Percentiles rank a stretch among this genome's conserved stretches.
phyloP scores from a whole-genome alignment of 1,140 invertebrate genomes.

The Leptinotarsa undecemlineata region DNA sequence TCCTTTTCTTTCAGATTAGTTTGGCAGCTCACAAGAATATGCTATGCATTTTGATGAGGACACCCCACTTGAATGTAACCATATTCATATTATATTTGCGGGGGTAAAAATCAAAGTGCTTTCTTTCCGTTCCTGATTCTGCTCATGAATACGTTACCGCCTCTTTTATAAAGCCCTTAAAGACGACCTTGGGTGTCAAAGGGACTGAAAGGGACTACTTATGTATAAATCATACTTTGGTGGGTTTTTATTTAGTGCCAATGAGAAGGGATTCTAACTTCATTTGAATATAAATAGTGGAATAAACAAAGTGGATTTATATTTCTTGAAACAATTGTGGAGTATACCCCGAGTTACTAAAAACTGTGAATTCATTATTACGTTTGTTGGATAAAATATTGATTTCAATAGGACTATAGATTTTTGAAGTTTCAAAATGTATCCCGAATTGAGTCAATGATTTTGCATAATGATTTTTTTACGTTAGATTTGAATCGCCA shows the following conservation, averaged over 20 bases:
- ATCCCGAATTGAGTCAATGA: too few species aligned
- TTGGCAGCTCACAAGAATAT: constrained; percentile 30
- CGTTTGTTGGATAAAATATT: too few species aligned
- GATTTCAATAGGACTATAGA: too few species aligned
- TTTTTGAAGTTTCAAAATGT: too few species aligned
- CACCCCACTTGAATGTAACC: constrained; percentile 41
- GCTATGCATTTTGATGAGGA: constrained; percentile 46
- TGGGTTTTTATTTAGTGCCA: constrained; percentile 37
- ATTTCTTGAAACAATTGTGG: constrained; percentile 18
- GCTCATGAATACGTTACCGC: constrained; percentile 44
- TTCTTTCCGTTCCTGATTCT: constrained; percentile 38
- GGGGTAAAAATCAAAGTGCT: constrained; percentile 46
- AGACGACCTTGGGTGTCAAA: constrained; percentile 36
- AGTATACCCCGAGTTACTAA: too few species aligned
- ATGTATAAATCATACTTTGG: constrained; percentile 42
- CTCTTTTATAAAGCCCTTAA: constrained; percentile 40
- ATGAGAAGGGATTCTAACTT: constrained; percentile 33
- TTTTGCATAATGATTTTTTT: too few species aligned
- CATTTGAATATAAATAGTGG: constrained; percentile 36
- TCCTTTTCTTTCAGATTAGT: constrained; percentile 41
- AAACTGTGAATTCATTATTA: too few species aligned
- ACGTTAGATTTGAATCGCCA: too few species aligned
- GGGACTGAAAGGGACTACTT: constrained; percentile 32
- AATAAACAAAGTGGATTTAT: constrained; percentile 27
- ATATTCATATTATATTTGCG: constrained; percentile 48